phyloP scores from a whole-genome alignment of 1,140 invertebrate genomes.

The Saccostrea cuccullata region DNA sequence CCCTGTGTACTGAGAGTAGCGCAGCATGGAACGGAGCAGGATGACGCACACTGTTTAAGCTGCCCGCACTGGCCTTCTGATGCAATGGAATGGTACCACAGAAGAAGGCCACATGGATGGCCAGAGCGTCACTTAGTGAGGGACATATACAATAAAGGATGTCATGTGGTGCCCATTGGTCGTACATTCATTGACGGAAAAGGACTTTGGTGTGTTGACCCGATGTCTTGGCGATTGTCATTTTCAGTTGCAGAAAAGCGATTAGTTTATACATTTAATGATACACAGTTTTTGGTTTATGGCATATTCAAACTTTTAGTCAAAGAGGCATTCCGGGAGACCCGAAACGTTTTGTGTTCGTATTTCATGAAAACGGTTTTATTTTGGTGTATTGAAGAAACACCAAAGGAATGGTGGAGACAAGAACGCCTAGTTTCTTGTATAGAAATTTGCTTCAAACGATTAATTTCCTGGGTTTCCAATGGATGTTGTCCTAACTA shows the following conservation, averaged over 20 bases:
- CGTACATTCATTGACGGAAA: neutral
- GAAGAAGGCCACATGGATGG: constrained; percentile 20
- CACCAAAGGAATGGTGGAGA: constrained; percentile 7
- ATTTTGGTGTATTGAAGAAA: constrained; percentile 44
- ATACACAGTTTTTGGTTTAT: constrained; percentile 38
- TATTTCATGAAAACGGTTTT: constrained; percentile 50
- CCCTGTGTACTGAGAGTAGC: neutral
- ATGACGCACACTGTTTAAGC: constrained; percentile 14
- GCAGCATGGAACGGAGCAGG: neutral
- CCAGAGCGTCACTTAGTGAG: neutral
- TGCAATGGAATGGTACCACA: neutral
- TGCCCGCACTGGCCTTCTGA: neutral
- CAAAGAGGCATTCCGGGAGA: neutral
- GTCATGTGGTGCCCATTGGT: constrained; percentile 40
- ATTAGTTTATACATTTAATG: constrained; percentile 37
- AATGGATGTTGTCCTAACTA: constrained; percentile 42
- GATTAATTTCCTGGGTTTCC: constrained; percentile 23
- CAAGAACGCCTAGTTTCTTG: neutral
- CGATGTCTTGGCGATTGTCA: constrained; percentile 36
- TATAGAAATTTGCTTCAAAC: constrained; percentile 24
- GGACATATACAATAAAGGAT: constrained; percentile 29
- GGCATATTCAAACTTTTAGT: neutral
- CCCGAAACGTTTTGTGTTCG: constrained; percentile 36
- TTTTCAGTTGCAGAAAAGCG: constrained; percentile 41
- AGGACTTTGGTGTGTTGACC: neutral